Percentiles rank a stretch among this genome's conserved stretches.
These are phyloP conservation scores for Brachyopa scutellaris DNA, from an alignment of 2,888 invertebrate genomes.

Conservation along the genomic window DNA sequence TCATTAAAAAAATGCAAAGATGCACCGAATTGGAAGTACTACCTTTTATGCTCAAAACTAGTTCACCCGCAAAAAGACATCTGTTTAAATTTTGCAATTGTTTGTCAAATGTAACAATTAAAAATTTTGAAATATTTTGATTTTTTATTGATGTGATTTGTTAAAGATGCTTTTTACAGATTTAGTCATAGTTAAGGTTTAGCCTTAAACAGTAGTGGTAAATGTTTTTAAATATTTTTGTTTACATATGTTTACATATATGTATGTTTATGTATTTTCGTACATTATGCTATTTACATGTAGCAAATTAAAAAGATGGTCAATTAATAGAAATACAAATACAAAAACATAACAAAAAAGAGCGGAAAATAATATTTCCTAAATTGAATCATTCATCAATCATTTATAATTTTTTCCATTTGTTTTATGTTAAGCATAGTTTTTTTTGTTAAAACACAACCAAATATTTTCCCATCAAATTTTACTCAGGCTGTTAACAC, in stretches of 20 bases:
- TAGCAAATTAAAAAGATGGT: conserved; percentile 34
- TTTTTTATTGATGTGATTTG: conserved; percentile 25
- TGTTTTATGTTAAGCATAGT: conserved; percentile 56
- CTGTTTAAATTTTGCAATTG: conserved; percentile 1
- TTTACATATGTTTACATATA: neutral
- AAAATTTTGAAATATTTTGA: conserved; percentile 1
- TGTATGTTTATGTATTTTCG: neutral
- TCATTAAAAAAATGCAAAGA: neutral
- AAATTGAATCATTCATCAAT: conserved; percentile 24
- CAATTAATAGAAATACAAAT: conserved; percentile 12
- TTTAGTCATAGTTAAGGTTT: conserved; percentile 22
- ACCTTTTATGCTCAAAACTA: neutral
- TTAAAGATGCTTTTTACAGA: conserved; percentile 11
- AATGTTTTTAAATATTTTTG: conserved; percentile 31
- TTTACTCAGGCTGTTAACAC: conserved; percentile 82
- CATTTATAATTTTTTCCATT: conserved; percentile 32
- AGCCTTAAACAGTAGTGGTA: conserved; percentile 43
- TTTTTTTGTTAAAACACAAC: conserved; percentile 65
- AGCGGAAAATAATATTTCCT: neutral
- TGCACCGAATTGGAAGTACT: conserved; percentile 21
- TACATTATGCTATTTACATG: neutral
- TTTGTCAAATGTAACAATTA: conserved; percentile 10
- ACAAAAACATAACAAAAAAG: neutral
- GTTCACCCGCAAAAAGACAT: conserved; percentile 4
- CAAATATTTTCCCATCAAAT: conserved; percentile 74